Conservation (phyloP, 1,140 invertebrate genomes). For the Acromyrmex charruanus region DNA sequence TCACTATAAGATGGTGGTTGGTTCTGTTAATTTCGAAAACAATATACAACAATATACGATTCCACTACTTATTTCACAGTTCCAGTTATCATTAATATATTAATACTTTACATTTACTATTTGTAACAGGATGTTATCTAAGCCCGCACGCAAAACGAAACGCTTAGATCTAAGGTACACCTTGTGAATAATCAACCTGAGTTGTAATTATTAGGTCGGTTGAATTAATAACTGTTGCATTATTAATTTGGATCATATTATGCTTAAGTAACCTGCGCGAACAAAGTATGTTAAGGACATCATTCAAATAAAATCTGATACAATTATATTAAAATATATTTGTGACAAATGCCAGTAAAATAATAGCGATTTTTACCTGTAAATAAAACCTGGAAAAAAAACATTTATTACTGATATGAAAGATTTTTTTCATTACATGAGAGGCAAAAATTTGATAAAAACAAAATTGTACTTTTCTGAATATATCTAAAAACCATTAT, state of each 20-base stretch:
- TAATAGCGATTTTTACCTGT: neutral
- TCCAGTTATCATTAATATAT: slow-evolving; percentile 1
- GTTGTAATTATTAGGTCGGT: slow-evolving; percentile 33
- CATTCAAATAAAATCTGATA: slow-evolving; percentile 29
- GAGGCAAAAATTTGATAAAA: neutral
- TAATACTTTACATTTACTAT: slow-evolving; percentile 36
- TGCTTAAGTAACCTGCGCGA: slow-evolving; percentile 6
- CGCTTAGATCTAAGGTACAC: neutral
- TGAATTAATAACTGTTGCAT: slow-evolving; percentile 56
- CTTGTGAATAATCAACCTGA: slow-evolving; percentile 22
- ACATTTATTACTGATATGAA: neutral
- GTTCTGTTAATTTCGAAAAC: neutral
- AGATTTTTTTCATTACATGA: neutral
- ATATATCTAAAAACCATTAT: neutral
- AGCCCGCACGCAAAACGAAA: slow-evolving; percentile 16
- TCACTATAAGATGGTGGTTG: slow-evolving; percentile 35
- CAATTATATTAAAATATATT: slow-evolving; percentile 15
- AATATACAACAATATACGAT: neutral
- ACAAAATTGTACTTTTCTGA: neutral
- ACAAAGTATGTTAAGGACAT: slow-evolving; percentile 52
- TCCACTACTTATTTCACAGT: neutral
- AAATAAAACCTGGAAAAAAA: neutral
- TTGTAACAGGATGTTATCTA: slow-evolving; percentile 35
- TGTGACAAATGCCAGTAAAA: neutral
- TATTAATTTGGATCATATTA: slow-evolving; percentile 47